Percentiles rank a stretch among this genome's conserved stretches.
phyloP scores from a whole-genome alignment of 2,113 vertebrate genomes.

The Nyctibius bracteatus region DNA sequence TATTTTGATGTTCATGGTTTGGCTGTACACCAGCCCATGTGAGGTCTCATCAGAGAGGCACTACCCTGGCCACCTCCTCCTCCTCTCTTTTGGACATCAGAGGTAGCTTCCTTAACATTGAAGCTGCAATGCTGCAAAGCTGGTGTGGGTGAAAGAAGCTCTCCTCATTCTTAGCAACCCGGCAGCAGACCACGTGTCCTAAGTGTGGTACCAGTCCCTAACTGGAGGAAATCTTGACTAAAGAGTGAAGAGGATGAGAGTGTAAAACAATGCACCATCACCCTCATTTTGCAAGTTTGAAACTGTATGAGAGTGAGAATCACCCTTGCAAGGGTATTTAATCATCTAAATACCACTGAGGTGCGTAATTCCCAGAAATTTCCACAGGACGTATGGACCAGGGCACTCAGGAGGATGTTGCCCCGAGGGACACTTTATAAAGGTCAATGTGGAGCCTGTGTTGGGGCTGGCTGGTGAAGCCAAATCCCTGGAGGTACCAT shows the following conservation, averaged over 20 bases:
- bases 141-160: neutral
- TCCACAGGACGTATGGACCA: neutral
- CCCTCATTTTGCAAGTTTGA: neutral
- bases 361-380: neutral
- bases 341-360: neutral
- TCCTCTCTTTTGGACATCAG: neutral
- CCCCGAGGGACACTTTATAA: neutral
- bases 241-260: neutral
- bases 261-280: neutral
- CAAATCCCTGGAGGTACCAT: neutral
- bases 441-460: neutral
- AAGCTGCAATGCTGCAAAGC: neutral
- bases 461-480: neutral
- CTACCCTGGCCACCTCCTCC: neutral
- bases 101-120: neutral
- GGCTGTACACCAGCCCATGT: neutral
- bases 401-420: neutral
- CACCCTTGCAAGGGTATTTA: neutral
- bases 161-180: neutral
- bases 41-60: neutral
- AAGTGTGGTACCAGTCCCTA: neutral
- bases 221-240: neutral
- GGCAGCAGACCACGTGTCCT: rapidly evolving
- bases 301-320: neutral
- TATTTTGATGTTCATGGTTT: neutral